These are phyloP conservation scores for Brachyhypopomus gauderio DNA, from an alignment of 2,113 vertebrate species.

Conservation along the genomic window DNA sequence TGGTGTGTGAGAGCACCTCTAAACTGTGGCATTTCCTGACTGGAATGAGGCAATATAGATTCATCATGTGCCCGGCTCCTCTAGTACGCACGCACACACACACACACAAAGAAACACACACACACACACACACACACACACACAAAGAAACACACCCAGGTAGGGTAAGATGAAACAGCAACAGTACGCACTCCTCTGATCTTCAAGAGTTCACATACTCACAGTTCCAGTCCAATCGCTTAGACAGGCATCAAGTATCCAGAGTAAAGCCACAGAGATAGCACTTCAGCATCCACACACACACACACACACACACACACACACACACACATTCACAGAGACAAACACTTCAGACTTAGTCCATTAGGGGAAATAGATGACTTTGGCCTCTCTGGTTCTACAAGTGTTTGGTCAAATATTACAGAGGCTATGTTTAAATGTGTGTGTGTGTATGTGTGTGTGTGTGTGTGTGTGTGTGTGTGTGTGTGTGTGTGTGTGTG, in stretches of 20 bases:
- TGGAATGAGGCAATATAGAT: too few relatives aligned
- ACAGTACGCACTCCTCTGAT: constrained; percentile 5
- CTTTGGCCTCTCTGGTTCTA: not conserved
- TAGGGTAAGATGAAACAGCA: not conserved
- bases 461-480: constrained; percentile 24
- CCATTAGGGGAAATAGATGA: constrained; percentile 31
- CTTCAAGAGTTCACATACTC: not conserved
- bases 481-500: constrained; percentile 22
- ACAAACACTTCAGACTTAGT: constrained; percentile 6
- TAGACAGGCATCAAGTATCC: constrained; percentile 20
- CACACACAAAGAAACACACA: constrained; percentile 16
- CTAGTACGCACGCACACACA: not conserved
- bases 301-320: constrained; percentile 37
- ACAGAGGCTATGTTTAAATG: not conserved
- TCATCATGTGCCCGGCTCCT: too few relatives aligned
- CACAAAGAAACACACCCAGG: too few relatives aligned
- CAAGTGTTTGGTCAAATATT: constrained; percentile 8
- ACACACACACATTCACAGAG: not conserved
- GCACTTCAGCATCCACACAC: not conserved
- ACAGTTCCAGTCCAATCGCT: constrained; percentile 12
- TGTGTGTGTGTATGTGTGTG: constrained; percentile 21
- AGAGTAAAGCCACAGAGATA: not conserved
- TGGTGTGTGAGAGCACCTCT: too few relatives aligned
- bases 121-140: constrained; percentile 8
- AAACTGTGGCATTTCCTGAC: too few relatives aligned